Evolutionary conservation across 1,140 invertebrate genomes (phyloP), one percentile per base, ranked within the genome.

Genomic region (Cydia splendana): DNA sequence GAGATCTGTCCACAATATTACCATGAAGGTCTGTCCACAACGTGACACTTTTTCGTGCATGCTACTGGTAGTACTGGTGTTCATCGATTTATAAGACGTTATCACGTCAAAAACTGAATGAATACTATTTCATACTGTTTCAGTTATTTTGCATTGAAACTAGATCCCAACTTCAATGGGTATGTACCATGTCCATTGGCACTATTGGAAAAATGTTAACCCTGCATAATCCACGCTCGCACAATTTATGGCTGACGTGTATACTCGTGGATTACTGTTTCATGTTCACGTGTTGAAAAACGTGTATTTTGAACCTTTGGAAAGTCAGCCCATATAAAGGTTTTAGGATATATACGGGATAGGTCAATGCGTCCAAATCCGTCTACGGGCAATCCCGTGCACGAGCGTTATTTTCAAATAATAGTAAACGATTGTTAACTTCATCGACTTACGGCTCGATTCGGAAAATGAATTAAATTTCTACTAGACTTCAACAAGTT

Each of bases 131-230:
- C 45, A 13, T 42, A 42, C 38, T 42, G 38, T 3, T 3, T 0
- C 53, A 57, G 7, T 7, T 53, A 53, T 57, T 57, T 18, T 57
- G 10, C 53, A 18, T 18, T 57, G 53, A 18, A 57, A 57, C 15
- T 57, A 57, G 5, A 7, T 7, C 18, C 7, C n/a, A 57, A 6
- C 53, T 18, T 57, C 15, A 18, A 57, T 20, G 7, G 7, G 18
- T 57, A n/a, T 57, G 45, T 15, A 48, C 45, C 12, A 48, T 48
- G 13, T 48, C 45, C 53, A 57, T 57, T 15, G 45, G 45, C 10
- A 57, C n/a, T 57, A 57, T 57, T 57, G 53, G 53, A 57, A 57
- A 57, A 57, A 57, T 18, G 53, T 57, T 57, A 57, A 57, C 57
- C 57, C 57, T 12, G 2, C 18, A 62, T 62, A 62, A 62, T 62